Percentiles rank a stretch among this genome's conserved stretches.
These are phyloP conservation scores for Struthidea cinerea DNA, from an alignment of 2,113 vertebrate genomes.

Conservation along the genomic window DNA sequence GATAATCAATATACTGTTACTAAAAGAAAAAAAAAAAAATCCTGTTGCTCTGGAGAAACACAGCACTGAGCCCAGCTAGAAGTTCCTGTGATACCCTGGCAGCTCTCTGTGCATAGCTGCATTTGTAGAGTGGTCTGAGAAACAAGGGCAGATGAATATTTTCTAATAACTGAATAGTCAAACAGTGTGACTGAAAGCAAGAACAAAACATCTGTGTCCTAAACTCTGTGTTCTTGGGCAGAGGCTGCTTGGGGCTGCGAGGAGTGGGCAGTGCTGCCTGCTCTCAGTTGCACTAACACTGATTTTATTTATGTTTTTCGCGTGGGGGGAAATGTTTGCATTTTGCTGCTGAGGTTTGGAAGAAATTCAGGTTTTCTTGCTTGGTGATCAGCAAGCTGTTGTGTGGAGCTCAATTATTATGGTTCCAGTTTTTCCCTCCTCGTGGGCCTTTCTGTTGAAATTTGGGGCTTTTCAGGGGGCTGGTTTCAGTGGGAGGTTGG, in stretches of 20 bases:
- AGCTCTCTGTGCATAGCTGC: not conserved
- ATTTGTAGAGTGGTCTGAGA: not conserved
- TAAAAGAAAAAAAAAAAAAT: not conserved
- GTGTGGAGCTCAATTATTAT: not conserved
- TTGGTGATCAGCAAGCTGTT: not conserved
- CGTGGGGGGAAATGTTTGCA: not conserved
- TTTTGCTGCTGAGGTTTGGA: not conserved
- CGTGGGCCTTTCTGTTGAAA: not conserved
- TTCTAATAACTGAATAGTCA: not conserved
- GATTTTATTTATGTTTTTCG: not conserved
- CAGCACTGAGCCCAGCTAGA: not conserved
- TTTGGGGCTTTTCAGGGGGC: not conserved
- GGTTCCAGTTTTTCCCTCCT: not conserved
- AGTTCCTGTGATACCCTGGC: not conserved
- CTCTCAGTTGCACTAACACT: not conserved
- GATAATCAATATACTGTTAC: slow-evolving; percentile 2
- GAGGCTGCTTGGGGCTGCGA: not conserved
- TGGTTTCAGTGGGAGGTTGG: not conserved
- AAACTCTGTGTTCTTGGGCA: not conserved
- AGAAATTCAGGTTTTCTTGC: not conserved
- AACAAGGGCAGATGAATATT: not conserved
- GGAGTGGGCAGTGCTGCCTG: not conserved
- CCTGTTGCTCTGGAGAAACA: not conserved
- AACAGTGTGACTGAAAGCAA: not conserved
- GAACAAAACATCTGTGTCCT: not conserved